These are phyloP conservation scores for Cenopis cana DNA, from an alignment of 2,888 invertebrate genomes.

Conservation along the genomic window DNA sequence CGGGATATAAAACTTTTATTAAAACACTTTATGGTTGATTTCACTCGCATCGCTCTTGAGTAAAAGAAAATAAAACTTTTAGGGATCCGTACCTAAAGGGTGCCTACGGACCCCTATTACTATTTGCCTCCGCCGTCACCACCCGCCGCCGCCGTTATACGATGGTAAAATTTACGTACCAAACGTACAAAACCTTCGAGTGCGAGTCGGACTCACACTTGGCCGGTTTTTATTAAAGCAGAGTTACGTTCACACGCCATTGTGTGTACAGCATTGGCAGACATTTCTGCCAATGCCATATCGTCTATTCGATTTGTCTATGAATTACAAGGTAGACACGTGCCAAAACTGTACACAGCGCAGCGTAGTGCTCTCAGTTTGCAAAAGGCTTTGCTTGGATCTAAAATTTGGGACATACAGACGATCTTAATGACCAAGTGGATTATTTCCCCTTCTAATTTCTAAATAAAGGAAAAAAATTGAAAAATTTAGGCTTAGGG, in stretches of 20 bases:
- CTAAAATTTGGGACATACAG: constrained; percentile 63
- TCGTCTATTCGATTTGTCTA: constrained; percentile 52
- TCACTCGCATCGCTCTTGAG: background rate
- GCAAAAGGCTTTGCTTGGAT: constrained; percentile 73
- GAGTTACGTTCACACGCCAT: background rate
- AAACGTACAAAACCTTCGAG: too few relatives aligned
- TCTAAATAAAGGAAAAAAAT: too few relatives aligned
- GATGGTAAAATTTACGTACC: too few relatives aligned
- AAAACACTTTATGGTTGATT: background rate
- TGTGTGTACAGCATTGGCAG: too few relatives aligned
- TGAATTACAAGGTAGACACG: constrained; percentile 66
- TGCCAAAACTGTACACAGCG: constrained; percentile 72
- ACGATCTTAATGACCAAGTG: constrained; percentile 35
- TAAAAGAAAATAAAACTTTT: constrained; percentile 13
- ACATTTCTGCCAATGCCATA: background rate
- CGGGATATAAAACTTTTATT: background rate
- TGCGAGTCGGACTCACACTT: too few relatives aligned
- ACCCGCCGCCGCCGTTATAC: too few relatives aligned
- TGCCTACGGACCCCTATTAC: too few relatives aligned
- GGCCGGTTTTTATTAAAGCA: background rate
- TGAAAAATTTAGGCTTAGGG: too few relatives aligned
- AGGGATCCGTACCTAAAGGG: background rate
- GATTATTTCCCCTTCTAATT: background rate
- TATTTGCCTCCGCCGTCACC: too few relatives aligned
- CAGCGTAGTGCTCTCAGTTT: constrained; percentile 68